Evolutionary conservation across 2,888 invertebrate species (phyloP).

Genomic region (Marasmarcha lunaedactyla): DNA sequence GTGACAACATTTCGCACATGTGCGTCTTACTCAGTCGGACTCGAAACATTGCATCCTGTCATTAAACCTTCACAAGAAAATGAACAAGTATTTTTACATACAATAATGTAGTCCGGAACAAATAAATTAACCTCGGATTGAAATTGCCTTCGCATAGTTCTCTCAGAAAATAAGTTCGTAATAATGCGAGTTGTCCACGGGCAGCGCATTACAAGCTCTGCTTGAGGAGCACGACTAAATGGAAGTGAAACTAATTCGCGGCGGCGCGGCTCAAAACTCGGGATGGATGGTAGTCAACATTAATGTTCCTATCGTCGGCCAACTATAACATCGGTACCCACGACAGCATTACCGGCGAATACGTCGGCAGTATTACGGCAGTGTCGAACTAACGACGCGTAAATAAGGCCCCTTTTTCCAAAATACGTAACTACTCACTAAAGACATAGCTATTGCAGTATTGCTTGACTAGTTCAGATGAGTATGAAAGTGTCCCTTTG

Average conservation of each 20-base stretch:
- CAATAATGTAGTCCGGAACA: constrained; percentile 38
- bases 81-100: constrained; percentile 33
- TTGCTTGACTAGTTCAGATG: too few species aligned
- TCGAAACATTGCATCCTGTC: constrained; percentile 51
- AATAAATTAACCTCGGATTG: constrained; percentile 46
- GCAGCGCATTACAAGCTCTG: constrained; percentile 39
- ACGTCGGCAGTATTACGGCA: too few species aligned
- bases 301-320: constrained; percentile 28
- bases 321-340: too few species aligned
- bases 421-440: not conserved
- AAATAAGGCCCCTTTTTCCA: too few species aligned
- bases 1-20: constrained; percentile 14
- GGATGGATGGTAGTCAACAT: constrained; percentile 67
- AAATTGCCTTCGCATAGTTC: constrained; percentile 46
- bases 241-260: constrained; percentile 62
- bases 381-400: too few species aligned
- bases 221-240: constrained; percentile 59
- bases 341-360: not conserved
- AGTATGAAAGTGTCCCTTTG: not conserved
- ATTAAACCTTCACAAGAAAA: constrained; percentile 50
- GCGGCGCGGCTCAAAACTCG: constrained; percentile 57
- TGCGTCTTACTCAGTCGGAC: not conserved
- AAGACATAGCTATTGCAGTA: too few species aligned
- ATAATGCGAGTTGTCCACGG: constrained; percentile 36
- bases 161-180: constrained; percentile 25